phyloP scores from a whole-genome alignment of 2,888 invertebrate species.

The Brachynemurus nebulosus region DNA sequence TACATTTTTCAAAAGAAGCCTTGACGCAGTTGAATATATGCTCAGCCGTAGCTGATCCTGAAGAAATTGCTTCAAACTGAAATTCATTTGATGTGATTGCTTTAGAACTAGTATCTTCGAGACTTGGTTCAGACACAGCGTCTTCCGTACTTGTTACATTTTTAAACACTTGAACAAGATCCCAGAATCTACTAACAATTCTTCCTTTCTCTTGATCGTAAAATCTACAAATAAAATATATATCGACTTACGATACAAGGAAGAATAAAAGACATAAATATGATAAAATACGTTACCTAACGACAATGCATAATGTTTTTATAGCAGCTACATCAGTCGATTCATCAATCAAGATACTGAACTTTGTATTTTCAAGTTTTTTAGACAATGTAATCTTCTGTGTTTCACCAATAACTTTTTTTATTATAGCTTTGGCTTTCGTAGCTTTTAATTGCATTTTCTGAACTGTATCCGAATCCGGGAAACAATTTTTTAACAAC shows the following conservation, averaged over 20 bases:
- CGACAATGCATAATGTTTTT: constrained; percentile 17
- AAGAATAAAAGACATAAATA: background rate
- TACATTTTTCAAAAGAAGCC: constrained; percentile 12
- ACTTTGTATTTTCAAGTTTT: constrained; percentile 16
- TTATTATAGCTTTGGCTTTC: constrained; percentile 14
- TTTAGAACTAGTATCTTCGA: too few relatives aligned
- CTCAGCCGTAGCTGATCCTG: too few relatives aligned
- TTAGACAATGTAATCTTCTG: constrained; percentile 14
- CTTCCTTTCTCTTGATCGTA: constrained; percentile 11
- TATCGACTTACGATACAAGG: background rate
- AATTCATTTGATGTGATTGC: too few relatives aligned
- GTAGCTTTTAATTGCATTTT: constrained; percentile 13
- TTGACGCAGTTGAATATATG: constrained; percentile 13
- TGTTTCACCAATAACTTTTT: constrained; percentile 17
- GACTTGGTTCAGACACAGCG: too few relatives aligned
- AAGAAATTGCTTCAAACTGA: too few relatives aligned
- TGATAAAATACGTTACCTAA: constrained; percentile 11
- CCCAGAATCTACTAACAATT: constrained; percentile 18
- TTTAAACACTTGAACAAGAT: constrained; percentile 15
- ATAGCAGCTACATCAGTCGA: constrained; percentile 19
- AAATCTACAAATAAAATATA: constrained; percentile 12
- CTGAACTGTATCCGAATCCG: constrained; percentile 15
- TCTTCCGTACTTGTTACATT: too few relatives aligned
- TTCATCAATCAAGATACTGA: constrained; percentile 21
- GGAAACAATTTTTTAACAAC: constrained; percentile 13